Evolutionary conservation across 2,113 vertebrate species (phyloP), one percentile per base, ranked within the genome.

Genomic region (Platycercus adscitus): DNA sequence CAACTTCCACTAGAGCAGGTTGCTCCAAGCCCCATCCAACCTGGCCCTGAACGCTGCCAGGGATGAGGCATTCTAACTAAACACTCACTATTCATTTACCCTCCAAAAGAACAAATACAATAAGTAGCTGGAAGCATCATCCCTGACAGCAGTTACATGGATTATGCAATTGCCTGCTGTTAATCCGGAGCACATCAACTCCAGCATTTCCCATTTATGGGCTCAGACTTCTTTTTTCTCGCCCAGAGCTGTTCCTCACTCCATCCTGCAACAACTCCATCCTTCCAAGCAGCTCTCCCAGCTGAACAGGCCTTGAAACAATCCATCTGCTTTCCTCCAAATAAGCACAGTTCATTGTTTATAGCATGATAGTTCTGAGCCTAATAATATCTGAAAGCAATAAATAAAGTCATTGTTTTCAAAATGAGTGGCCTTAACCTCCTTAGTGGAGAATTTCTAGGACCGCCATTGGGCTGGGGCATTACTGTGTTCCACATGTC

Each of bases 61-160:
- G 33, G 56, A 58, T 58, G 4, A 4, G n/a, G 21, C 33, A 35
- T 35, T 83, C 79, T 58, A 44, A 69, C 28, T 64, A 35, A 88
- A 86, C 50, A 41, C 21, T 70, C 6, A 0, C 35, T 91, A 47
- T 86, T 91, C 68, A 64, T 64, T 69, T 19, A 11, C 50, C 47
- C 55, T 95, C 82, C 77, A n/a, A 86, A 92, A 86, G 88, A 93
- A 83, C 76, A 90, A 95, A 93, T 7, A 66, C 75, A 80, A 73
- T 91, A 94, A 94, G 81, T 77, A 96, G 53, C 79, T 50, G 79
- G 41, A 70, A 91, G 66, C 19, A 3, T 63, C 71, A 46, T 50
- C 39, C 41, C 64, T 20, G 81, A 46, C 78, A 86, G 85, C 79
- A 61, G 37, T 29, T 88, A 41, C 68, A 46, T 10, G 44, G 89